Evolutionary conservation across 92 coral and sea anemone genomes (phyloP), one percentile per base, ranked within the genome.

Genomic region (Epizoanthus ramosus): DNA sequence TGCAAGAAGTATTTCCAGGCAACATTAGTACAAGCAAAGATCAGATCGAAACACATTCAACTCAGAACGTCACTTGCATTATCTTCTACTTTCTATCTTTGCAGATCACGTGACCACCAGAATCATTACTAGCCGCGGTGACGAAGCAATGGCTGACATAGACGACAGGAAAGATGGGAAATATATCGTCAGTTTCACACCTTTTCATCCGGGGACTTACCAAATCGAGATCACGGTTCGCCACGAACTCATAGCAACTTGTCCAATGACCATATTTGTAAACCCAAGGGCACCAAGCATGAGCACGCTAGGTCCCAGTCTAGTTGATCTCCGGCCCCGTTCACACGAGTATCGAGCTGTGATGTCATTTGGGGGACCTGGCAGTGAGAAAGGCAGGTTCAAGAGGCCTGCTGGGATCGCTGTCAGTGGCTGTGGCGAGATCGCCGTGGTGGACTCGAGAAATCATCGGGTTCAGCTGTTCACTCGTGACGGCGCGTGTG

Each of bases 381-480:
- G 68, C 21, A 72, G 83, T 57, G 73, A 70, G 75, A 68, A 65
- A 37, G 82, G 80, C 21, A 74, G 72, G 61, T 85, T 93, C 53
- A 92, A 86, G 31, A 79, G 92, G 15, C 97, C 97, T 13, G 80
- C 92, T 68, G 97, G 97, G 63, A 58, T 93, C 25, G 88, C 94
- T 2, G 63, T 79, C 53, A 74, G 81, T 47, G 50, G 67, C 25
- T 68, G 67, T 25, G 87, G 89, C 8, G 94, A 91, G 79, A 87
- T 93, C 22, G 93, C 89, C 13, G 89, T 93, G 15, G 97, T 92
- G 14, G 97, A 93, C 52, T 91, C 94, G 5, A 79, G 92, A 80
- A 93, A 93, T 87, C 76, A 83, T 71, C 88, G 84, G 33, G 85
- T 93, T 24, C 89, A 88, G 70, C 66, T 88, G 52, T 87, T 91